phyloP scores from a whole-genome alignment of 1,140 invertebrate genomes.

The Cydia pomonella region DNA sequence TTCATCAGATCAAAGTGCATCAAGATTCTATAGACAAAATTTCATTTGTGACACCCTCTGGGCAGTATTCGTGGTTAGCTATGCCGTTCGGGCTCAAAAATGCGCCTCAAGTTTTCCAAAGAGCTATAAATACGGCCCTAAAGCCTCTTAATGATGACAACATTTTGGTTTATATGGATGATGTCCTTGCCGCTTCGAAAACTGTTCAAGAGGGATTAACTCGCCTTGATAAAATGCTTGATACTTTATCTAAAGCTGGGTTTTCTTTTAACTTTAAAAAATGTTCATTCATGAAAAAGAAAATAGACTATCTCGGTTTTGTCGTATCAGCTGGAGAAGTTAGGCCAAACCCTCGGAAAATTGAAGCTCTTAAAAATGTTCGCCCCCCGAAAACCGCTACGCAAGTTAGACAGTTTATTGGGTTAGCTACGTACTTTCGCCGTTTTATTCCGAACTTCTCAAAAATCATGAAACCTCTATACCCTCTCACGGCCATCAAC shows the following conservation, averaged over 20 bases:
- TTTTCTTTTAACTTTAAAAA: slow-evolving; percentile 52
- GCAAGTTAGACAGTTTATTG: slow-evolving; percentile 50
- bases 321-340: slow-evolving; percentile 37
- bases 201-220: slow-evolving; percentile 40
- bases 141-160: slow-evolving; percentile 33
- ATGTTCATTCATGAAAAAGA: slow-evolving; percentile 46
- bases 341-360: slow-evolving; percentile 42
- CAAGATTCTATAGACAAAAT: slow-evolving; percentile 62
- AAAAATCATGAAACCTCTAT: slow-evolving; percentile 45
- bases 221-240: slow-evolving; percentile 39
- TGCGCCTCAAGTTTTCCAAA: slow-evolving; percentile 55
- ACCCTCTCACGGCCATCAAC: slow-evolving; percentile 35
- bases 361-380: slow-evolving; percentile 40
- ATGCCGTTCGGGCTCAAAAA: slow-evolving; percentile 56
- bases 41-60: slow-evolving; percentile 61
- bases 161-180: slow-evolving; percentile 45
- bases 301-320: slow-evolving; percentile 44
- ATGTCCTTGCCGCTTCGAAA: slow-evolving; percentile 39
- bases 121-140: slow-evolving; percentile 44
- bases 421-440: slow-evolving; percentile 58
- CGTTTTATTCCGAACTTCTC: slow-evolving; percentile 55
- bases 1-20: slow-evolving; percentile 71
- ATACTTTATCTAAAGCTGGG: slow-evolving; percentile 38
- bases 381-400: slow-evolving; percentile 47
- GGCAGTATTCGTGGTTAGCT: slow-evolving; percentile 53